phyloP scores from a whole-genome alignment of 2,113 vertebrate species.

The Centropus unirufus region DNA sequence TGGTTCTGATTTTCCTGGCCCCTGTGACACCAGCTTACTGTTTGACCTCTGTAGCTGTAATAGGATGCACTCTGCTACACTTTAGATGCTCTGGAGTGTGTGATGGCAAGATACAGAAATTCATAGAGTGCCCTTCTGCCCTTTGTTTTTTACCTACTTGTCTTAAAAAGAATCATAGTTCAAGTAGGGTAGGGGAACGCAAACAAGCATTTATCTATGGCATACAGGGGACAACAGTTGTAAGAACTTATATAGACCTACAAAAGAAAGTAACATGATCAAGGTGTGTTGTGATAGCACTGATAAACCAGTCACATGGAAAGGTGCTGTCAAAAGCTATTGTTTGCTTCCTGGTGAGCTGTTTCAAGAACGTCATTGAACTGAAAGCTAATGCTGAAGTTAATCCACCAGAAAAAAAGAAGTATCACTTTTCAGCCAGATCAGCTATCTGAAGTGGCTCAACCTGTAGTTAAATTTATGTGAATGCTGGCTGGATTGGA shows the following conservation, averaged over 20 bases:
- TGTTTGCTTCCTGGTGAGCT: neutral
- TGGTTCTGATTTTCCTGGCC: neutral
- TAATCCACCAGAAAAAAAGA: neutral
- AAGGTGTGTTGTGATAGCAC: neutral
- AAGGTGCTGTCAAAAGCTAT: neutral
- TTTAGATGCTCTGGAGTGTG: neutral
- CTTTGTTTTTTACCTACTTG: neutral
- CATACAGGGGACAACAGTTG: neutral
- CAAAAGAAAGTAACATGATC: neutral
- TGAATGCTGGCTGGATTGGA: too few relatives aligned
- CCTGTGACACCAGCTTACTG: neutral
- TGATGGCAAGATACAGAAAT: neutral
- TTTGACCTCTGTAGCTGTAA: neutral
- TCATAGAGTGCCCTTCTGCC: neutral
- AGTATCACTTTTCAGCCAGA: neutral
- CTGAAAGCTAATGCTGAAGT: neutral
- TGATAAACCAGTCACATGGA: neutral
- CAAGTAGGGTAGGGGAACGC: neutral
- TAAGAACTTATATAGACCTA: neutral
- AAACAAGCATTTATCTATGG: neutral
- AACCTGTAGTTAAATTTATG: neutral
- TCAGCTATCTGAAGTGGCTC: neutral
- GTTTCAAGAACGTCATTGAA: neutral
- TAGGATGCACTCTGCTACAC: neutral
- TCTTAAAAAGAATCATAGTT: neutral